Percentiles rank a stretch among this genome's conserved stretches.
Conservation (phyloP, 2,797 vertebrate genomes). For the Syndactyla subalaris region DNA sequence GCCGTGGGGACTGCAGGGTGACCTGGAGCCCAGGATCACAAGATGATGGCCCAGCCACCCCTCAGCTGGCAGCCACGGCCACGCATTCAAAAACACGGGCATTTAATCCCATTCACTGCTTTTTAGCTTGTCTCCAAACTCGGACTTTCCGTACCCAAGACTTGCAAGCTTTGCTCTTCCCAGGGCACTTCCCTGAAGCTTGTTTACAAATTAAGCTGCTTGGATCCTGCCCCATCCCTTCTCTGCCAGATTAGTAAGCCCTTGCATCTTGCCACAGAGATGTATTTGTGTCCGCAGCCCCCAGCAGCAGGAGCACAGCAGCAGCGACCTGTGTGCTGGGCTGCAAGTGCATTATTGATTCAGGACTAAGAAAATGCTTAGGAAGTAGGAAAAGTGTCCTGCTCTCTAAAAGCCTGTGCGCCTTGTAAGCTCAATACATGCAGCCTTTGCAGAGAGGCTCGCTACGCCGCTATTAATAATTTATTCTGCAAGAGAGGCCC, state of each 20-base stretch:
- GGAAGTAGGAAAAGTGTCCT: slow-evolving; percentile 76
- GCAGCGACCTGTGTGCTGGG: neutral
- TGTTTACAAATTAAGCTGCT: neutral
- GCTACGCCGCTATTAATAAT: slow-evolving; percentile 80
- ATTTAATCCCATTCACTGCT: slow-evolving; percentile 1
- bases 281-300: neutral
- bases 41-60: neutral
- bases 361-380: slow-evolving; percentile 78
- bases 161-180: slow-evolving; percentile 12
- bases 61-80: neutral
- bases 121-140: neutral
- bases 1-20: neutral
- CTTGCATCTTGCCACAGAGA: neutral
- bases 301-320: neutral
- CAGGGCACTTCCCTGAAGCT: neutral
- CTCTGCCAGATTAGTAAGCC: neutral
- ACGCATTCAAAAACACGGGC: rapidly evolving
- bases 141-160: neutral
- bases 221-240: neutral
- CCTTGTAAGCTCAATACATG: slow-evolving; percentile 59
- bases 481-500: slow-evolving; percentile 69
- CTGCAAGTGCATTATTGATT: slow-evolving; percentile 78
- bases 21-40: neutral
- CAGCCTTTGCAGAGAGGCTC: slow-evolving; percentile 71
- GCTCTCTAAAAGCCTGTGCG: slow-evolving; percentile 79